Evolutionary conservation across 30 jellyfish, hydroid and myxozoan species (phyloP).

Genomic region (Calvadosia cruxmelitensis): DNA sequence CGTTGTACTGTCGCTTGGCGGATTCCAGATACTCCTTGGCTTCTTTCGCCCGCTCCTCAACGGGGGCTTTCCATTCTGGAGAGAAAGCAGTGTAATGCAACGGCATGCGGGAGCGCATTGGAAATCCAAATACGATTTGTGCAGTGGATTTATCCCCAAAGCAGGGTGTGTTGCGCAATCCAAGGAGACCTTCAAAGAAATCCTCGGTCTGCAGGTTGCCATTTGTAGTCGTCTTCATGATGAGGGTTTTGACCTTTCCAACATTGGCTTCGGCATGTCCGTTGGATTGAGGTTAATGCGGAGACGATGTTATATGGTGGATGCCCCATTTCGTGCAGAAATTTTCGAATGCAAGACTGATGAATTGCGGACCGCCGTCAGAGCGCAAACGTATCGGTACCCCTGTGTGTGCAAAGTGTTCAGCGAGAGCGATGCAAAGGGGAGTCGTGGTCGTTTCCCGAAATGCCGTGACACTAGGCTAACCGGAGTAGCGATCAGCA

Average conservation of each 20-base stretch:
- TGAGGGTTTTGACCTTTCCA: not conserved
- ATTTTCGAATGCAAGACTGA: not conserved
- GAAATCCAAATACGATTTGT: not conserved
- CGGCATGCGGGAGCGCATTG: not conserved
- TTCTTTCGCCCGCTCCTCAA: not conserved
- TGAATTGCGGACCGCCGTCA: conserved; percentile 2
- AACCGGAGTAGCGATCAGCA: not conserved
- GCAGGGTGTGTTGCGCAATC: not conserved
- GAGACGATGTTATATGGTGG: not conserved
- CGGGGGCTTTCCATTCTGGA: not conserved
- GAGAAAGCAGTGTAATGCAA: not conserved
- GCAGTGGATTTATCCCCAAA: not conserved
- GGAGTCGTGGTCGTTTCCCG: not conserved
- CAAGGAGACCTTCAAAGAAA: not conserved
- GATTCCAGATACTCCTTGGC: not conserved
- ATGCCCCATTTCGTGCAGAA: not conserved
- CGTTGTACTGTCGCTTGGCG: not conserved
- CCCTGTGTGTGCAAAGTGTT: not conserved
- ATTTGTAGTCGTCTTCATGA: not conserved
- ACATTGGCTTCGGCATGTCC: not conserved
- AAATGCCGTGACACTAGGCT: not conserved
- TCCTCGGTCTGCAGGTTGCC: not conserved
- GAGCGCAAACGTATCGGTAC: not conserved
- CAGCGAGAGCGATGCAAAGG: not conserved
- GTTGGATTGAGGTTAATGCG: not conserved